A percentile compares a stretch with the other conserved stretches of the same genome.
Conservation (phyloP, 1,140 invertebrate genomes). For the Teleogryllus occipitalis region DNA sequence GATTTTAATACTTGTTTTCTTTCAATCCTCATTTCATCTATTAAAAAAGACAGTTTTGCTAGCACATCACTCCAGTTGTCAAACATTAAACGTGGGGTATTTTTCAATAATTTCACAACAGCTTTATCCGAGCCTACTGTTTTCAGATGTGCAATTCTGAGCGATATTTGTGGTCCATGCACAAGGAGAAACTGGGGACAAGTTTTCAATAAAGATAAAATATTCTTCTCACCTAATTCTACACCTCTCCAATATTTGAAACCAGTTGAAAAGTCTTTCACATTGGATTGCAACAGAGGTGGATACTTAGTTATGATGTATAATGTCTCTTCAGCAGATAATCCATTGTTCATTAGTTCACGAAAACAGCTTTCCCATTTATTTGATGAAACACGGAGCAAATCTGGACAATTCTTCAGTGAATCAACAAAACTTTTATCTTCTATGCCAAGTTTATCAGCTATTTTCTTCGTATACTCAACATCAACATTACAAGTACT, state of each 20-base stretch:
- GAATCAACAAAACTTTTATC: not conserved
- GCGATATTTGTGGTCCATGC: not conserved
- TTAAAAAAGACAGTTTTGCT: not conserved
- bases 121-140: not conserved
- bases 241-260: not conserved
- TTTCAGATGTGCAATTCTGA: not conserved
- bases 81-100: not conserved
- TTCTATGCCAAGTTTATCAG: not conserved
- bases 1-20: not conserved
- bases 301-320: not conserved
- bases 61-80: not conserved
- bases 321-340: not conserved
- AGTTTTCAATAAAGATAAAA: not conserved
- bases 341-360: not conserved
- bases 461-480: no score
- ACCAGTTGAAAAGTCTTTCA: not conserved
- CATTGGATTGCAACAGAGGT: not conserved
- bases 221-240: not conserved
- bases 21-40: not conserved
- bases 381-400: not conserved
- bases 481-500: no score
- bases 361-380: not conserved
- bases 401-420: not conserved
- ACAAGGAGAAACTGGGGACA: not conserved
- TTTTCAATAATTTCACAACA: not conserved